Conservation (phyloP, 2,113 vertebrate genomes). For the Indicator indicator region DNA sequence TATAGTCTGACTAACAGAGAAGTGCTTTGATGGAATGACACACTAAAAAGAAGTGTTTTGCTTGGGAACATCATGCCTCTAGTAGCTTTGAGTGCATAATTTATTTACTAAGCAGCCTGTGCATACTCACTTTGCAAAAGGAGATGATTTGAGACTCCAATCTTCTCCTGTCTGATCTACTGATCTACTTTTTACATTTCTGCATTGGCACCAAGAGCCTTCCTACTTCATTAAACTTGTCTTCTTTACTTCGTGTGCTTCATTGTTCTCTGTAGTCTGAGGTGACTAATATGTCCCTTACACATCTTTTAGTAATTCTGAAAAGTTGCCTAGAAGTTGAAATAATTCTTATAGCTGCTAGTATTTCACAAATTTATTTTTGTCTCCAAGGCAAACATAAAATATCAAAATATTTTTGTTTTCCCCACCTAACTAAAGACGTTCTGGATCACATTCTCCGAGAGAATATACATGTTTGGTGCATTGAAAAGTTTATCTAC, state of each 20-base stretch:
- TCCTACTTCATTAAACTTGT: conserved; percentile 14
- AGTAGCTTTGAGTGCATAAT: background rate
- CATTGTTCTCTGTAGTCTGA: background rate
- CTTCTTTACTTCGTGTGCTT: background rate
- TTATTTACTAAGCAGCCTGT: background rate
- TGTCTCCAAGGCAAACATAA: background rate
- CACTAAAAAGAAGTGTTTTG: background rate
- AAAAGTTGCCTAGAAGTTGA: background rate
- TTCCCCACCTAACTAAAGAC: background rate
- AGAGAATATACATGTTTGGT: background rate
- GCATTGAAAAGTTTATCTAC: background rate
- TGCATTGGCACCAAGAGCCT: background rate
- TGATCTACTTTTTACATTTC: conserved; percentile 6
- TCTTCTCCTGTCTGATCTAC: too few relatives aligned
- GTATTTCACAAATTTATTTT: background rate
- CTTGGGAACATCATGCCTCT: background rate
- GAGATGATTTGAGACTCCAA: background rate
- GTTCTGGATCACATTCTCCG: background rate
- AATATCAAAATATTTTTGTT: background rate
- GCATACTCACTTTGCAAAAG: background rate
- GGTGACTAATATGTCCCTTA: background rate
- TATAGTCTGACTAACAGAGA: background rate
- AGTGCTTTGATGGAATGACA: background rate
- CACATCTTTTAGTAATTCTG: background rate
- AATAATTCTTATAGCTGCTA: background rate